These are phyloP conservation scores for Torymus texanus DNA, from an alignment of 2,888 invertebrate genomes.

Conservation along the genomic window DNA sequence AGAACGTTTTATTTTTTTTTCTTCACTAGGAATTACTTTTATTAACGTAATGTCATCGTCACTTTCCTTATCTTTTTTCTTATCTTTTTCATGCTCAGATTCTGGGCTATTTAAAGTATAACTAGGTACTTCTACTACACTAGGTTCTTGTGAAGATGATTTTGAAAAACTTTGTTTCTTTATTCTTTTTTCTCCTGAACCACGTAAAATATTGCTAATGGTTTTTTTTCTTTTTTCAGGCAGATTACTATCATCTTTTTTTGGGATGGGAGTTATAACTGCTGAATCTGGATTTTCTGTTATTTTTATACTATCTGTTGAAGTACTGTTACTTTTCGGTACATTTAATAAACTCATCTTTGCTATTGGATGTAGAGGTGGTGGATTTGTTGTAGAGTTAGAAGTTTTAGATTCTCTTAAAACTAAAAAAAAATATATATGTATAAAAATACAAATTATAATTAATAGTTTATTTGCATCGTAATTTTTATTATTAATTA, in stretches of 20 bases:
- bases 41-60: slow-evolving; percentile 74
- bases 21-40: slow-evolving; percentile 71
- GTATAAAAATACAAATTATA: slow-evolving; percentile 26
- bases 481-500: too few species aligned
- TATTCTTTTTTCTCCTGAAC: slow-evolving; percentile 68
- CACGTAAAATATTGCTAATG: slow-evolving; percentile 69
- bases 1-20: slow-evolving; percentile 60
- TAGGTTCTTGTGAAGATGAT: slow-evolving; percentile 64
- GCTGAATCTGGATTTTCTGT: slow-evolving; percentile 73
- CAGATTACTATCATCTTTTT: slow-evolving; percentile 66
- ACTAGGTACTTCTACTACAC: slow-evolving; percentile 64
- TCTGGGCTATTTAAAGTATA: slow-evolving; percentile 70
- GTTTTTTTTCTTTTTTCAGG: slow-evolving; percentile 70
- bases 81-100: slow-evolving; percentile 71
- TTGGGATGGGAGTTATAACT: slow-evolving; percentile 73
- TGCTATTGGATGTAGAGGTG: slow-evolving; percentile 73
- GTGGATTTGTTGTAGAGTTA: slow-evolving; percentile 70
- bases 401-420: slow-evolving; percentile 72
- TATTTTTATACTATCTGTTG: slow-evolving; percentile 71
- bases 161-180: slow-evolving; percentile 70
- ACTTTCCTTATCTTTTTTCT: slow-evolving; percentile 65
- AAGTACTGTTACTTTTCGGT: slow-evolving; percentile 64
- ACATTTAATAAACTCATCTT: slow-evolving; percentile 70
- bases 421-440: slow-evolving; percentile 62
- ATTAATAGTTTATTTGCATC: not conserved